Base-by-base conservation (phyloP, 2,797 vertebrate species). In the Pterois miles region DNA sequence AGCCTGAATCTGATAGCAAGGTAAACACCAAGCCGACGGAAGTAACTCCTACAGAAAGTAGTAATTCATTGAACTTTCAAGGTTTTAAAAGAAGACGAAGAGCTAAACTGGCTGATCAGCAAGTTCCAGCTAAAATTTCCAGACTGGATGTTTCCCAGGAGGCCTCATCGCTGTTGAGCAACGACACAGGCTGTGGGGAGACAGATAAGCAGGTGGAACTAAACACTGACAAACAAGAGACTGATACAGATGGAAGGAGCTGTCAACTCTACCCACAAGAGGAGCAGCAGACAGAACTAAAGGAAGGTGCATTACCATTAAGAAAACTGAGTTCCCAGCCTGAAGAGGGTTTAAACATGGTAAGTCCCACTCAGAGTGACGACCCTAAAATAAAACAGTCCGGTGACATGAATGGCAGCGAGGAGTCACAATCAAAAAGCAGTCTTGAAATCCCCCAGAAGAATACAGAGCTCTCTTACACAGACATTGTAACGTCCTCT, bases 81-180 rank as follows among this genome's bases (percentile, higher is more conserved):
- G 71, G 22, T 36, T 10, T 58, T 11, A 91, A 80, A 77, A 85
- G 86, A 74, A 74, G 40, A 43, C 18, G 59, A 57, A 20, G 78
- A 60, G 8, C 38, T 12, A 78, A 74, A 69, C 20, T 52, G 22
- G 33, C 57, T 20, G 69, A 86, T 66, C 86, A 81, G 65, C 80
- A 82, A 40, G 65, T 86, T 79, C 82, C 82, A 34, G 75, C 71
- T 8, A 88, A 91, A 70, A 66, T 88, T 56, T 78, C 68, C 58
- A 81, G 76, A 62, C 71, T 82, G 71, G 78, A 82, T 20, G 65
- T 64, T 74, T 75, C 76, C 71, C 84, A 66, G 52, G 84, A 78
- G 13, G 31, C 65, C 14, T 43, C 7, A 0, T 9, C 57, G 4
- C 36, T 13, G 20, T 33, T 80, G 59, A 81, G 63, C 59, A 52